Percentiles rank a stretch among this genome's conserved stretches.
phyloP scores from a whole-genome alignment of 1,140 invertebrate species.

The Coboldia fuscipes region DNA sequence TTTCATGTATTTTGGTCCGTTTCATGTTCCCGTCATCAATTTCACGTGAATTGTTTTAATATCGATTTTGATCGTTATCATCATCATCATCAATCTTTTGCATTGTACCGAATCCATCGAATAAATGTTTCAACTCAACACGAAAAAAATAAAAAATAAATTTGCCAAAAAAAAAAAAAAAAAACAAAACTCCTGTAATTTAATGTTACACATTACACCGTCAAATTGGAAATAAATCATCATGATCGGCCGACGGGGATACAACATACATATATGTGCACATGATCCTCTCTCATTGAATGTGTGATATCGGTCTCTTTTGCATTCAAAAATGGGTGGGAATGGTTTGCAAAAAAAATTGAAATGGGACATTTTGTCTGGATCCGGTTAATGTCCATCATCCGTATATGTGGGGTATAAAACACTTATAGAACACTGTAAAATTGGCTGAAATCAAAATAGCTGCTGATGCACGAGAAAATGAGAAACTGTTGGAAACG shows the following conservation, averaged over 20 bases:
- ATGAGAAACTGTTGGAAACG: slow-evolving; percentile 38
- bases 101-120: neutral
- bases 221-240: too few relatives aligned
- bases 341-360: too few relatives aligned
- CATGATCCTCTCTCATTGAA: too few relatives aligned
- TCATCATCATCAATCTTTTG: neutral
- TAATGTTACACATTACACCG: too few relatives aligned
- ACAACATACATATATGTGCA: too few relatives aligned
- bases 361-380: too few relatives aligned
- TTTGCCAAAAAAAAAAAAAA: neutral
- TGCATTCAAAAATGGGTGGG: too few relatives aligned
- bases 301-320: too few relatives aligned
- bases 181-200: too few relatives aligned
- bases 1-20: slow-evolving; percentile 5
- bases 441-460: slow-evolving; percentile 49
- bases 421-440: slow-evolving; percentile 28
- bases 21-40: too few relatives aligned
- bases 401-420: slow-evolving; percentile 1
- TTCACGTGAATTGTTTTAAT: slow-evolving; percentile 5
- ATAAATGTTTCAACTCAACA: neutral
- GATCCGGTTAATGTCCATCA: neutral
- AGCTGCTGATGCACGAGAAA: slow-evolving; percentile 29
- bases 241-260: too few relatives aligned
- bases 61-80: slow-evolving; percentile 8
- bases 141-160: neutral